Evolutionary conservation across 2,888 invertebrate species (phyloP).

Genomic region (Andrena haemorrhoa): DNA sequence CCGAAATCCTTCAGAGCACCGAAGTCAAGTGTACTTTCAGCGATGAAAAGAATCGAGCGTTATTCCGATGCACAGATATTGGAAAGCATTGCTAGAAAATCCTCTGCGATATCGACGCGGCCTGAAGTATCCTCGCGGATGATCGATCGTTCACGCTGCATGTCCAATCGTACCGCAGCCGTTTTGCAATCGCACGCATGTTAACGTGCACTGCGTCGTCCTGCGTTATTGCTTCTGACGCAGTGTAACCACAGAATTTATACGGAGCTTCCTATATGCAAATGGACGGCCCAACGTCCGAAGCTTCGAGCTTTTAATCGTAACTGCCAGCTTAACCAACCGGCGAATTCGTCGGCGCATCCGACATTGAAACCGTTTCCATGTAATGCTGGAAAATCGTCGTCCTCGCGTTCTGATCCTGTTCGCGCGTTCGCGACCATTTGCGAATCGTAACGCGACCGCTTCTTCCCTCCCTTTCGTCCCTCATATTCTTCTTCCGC

Average conservation of each 20-base stretch:
- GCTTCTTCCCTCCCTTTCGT: constrained; percentile 9
- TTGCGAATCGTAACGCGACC: constrained; percentile 24
- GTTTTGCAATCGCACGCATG: constrained; percentile 23
- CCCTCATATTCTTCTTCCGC: neutral
- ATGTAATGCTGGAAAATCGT: constrained; percentile 68
- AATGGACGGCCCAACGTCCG: constrained; percentile 42
- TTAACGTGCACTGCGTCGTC: constrained; percentile 19
- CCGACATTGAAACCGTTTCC: constrained; percentile 71
- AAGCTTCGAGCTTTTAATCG: constrained; percentile 70
- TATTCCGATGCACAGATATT: neutral
- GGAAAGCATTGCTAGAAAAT: neutral
- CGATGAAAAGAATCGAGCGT: constrained; percentile 13
- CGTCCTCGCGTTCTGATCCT: constrained; percentile 27
- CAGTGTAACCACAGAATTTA: constrained; percentile 56
- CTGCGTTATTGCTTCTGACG: constrained; percentile 56
- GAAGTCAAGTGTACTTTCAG: too few species aligned
- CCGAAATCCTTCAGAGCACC: too few species aligned
- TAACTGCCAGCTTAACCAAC: constrained; percentile 66
- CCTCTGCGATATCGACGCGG: neutral
- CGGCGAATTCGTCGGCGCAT: constrained; percentile 64
- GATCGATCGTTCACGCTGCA: constrained; percentile 41
- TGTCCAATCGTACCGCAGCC: constrained; percentile 30
- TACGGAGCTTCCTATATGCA: constrained; percentile 56
- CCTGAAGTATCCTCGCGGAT: neutral
- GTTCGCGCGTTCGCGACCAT: constrained; percentile 41